Evolutionary conservation across 2,888 invertebrate species (phyloP).

Genomic region (Agrotis clavis): DNA sequence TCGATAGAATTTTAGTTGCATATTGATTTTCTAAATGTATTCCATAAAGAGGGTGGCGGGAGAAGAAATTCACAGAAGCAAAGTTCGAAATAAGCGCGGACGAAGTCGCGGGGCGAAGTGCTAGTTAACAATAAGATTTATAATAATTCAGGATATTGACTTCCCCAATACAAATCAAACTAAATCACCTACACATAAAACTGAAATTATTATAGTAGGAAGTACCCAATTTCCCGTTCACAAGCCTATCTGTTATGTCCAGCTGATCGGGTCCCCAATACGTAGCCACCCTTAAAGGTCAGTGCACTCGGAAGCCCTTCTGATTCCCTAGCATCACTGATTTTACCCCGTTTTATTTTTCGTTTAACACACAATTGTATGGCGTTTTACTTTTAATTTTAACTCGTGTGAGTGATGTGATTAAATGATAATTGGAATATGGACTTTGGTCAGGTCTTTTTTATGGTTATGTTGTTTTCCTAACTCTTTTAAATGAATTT

Average conservation of each 20-base stretch:
- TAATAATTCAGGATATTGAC: conserved; percentile 6
- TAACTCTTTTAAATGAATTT: neutral
- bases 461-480: neutral
- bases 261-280: conserved; percentile 79
- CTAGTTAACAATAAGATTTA: no score
- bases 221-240: conserved; percentile 62
- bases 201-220: conserved; percentile 59
- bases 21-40: no score
- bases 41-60: no score
- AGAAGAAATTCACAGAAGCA: no score
- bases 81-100: no score
- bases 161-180: conserved; percentile 7
- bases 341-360: conserved; percentile 78
- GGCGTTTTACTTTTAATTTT: conserved; percentile 55
- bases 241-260: conserved; percentile 79
- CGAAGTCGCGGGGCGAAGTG: no score
- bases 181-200: conserved; percentile 41
- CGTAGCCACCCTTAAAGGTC: conserved; percentile 79
- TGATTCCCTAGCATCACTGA: conserved; percentile 66
- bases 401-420: conserved; percentile 31
- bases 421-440: conserved; percentile 27
- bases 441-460: neutral
- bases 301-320: conserved; percentile 81
- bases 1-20: no score
- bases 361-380: conserved; percentile 81